Conservation (phyloP, 2,888 invertebrate genomes). For the Portevinia maculata region DNA sequence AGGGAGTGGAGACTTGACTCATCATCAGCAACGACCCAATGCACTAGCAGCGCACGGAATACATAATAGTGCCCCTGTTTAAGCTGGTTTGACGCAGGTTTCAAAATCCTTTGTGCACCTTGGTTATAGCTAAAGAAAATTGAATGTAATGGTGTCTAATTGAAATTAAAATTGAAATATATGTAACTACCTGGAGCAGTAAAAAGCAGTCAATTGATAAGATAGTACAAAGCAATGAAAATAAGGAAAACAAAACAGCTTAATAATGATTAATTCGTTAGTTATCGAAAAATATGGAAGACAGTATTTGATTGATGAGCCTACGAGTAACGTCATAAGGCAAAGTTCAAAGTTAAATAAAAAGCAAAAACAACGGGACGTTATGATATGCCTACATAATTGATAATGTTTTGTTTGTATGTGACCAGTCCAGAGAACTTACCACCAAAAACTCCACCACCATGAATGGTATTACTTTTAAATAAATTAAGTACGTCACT, state of each 20-base stretch:
- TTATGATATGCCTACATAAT: not conserved
- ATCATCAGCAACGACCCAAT: too few relatives aligned
- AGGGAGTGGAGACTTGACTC: too few relatives aligned
- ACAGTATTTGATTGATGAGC: slow-evolving; percentile 32
- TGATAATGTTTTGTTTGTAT: not conserved
- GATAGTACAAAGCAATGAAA: not conserved
- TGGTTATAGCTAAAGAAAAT: too few relatives aligned
- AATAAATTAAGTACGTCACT: slow-evolving; percentile 83
- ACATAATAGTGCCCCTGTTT: too few relatives aligned
- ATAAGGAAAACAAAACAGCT: slow-evolving; percentile 1
- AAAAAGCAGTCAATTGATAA: not conserved
- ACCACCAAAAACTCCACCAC: slow-evolving; percentile 82
- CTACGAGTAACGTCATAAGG: not conserved
- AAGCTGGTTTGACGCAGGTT: too few relatives aligned
- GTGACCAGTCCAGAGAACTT: slow-evolving; percentile 77
- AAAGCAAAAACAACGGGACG: not conserved
- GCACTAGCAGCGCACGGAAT: too few relatives aligned
- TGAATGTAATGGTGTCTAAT: too few relatives aligned
- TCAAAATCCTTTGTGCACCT: too few relatives aligned
- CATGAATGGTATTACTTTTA: slow-evolving; percentile 79
- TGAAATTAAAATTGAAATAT: too few relatives aligned
- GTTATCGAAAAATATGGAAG: slow-evolving; percentile 14
- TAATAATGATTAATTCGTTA: not conserved
- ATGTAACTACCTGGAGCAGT: too few relatives aligned
- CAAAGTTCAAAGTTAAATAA: slow-evolving; percentile 1